These are phyloP conservation scores for Pelobates cultripes DNA, from an alignment of 2,797 vertebrate species.

Conservation along the genomic window DNA sequence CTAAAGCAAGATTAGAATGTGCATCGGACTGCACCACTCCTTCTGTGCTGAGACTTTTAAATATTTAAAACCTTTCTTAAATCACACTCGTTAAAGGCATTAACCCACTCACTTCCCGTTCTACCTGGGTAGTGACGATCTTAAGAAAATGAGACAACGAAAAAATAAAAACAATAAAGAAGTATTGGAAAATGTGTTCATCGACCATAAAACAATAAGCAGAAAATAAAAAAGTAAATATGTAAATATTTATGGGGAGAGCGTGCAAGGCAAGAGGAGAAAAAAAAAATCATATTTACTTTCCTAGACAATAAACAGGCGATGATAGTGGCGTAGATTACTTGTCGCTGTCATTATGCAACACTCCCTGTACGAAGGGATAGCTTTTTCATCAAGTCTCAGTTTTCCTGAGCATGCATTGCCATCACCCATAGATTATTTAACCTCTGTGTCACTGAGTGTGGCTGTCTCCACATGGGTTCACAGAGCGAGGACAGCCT, in stretches of 20 bases:
- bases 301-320: slow-evolving; percentile 26
- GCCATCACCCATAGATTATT: slow-evolving; percentile 7
- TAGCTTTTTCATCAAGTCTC: slow-evolving; percentile 23
- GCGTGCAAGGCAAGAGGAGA: too few relatives aligned
- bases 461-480: background rate
- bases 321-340: slow-evolving; percentile 25
- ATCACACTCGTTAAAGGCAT: background rate
- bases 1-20: background rate
- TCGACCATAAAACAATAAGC: background rate
- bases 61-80: background rate
- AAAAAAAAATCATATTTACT: background rate
- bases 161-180: background rate
- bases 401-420: slow-evolving; percentile 33
- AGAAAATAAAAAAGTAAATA: background rate
- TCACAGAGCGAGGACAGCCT: background rate
- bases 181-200: background rate
- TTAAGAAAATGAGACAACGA: background rate
- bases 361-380: slow-evolving; percentile 31
- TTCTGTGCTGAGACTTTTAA: background rate
- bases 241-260: too few relatives aligned
- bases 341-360: slow-evolving; percentile 28
- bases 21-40: background rate
- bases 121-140: too few relatives aligned
- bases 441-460: slow-evolving; percentile 16
- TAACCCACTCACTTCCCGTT: background rate